Evolutionary conservation across 1,140 invertebrate species (phyloP).

Genomic region (Elymnias hypermnestra): DNA sequence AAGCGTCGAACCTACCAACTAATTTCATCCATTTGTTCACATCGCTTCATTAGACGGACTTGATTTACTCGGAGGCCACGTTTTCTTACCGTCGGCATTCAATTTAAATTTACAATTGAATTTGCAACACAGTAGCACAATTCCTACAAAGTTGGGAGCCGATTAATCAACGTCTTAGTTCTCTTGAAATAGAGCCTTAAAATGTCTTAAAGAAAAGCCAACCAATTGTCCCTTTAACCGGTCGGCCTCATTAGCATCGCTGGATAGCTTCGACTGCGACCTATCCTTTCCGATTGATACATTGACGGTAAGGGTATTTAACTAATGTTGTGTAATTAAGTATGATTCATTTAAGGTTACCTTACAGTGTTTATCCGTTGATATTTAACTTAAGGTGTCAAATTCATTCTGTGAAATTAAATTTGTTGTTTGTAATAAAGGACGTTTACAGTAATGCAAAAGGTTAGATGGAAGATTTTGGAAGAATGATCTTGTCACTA

Average conservation of each 20-base stretch:
- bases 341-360: too few species aligned
- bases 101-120: conserved; percentile 45
- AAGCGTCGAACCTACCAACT: conserved; percentile 34
- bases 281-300: conserved; percentile 53
- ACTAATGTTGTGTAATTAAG: conserved; percentile 50
- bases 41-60: conserved; percentile 44
- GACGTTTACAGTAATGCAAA: too few species aligned
- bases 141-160: conserved; percentile 33
- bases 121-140: conserved; percentile 42
- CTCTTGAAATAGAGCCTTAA: conserved; percentile 48
- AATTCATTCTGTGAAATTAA: too few species aligned
- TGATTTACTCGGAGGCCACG: conserved; percentile 32
- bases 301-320: conserved; percentile 59
- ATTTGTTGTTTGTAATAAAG: too few species aligned
- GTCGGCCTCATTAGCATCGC: conserved; percentile 59
- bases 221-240: conserved; percentile 59
- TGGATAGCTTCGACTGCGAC: conserved; percentile 49
- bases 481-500: too few species aligned
- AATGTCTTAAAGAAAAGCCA: conserved; percentile 51
- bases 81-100: conserved; percentile 23
- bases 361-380: too few species aligned
- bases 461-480: too few species aligned
- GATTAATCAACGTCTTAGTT: conserved; percentile 49
- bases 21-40: conserved; percentile 45
- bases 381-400: too few species aligned